phyloP scores from a whole-genome alignment of 2,113 vertebrate genomes.

The Rhea pennata region DNA sequence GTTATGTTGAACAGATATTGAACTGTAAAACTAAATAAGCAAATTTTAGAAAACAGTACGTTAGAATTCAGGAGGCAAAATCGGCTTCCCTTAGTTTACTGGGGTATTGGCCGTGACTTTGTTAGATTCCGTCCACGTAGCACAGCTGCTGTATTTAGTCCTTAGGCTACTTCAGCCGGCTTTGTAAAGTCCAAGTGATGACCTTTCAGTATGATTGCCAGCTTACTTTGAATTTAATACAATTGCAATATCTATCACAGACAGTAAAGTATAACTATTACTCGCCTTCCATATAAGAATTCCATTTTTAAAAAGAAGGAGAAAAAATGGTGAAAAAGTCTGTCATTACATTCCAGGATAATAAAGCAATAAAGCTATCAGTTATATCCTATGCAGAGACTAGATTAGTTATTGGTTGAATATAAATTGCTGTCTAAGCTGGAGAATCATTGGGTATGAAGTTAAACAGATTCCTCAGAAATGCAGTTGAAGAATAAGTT shows the following conservation, averaged over 20 bases:
- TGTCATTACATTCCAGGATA: background rate
- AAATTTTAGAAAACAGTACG: background rate
- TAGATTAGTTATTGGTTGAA: background rate
- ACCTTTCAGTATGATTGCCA: background rate
- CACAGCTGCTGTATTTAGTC: background rate
- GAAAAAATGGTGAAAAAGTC: background rate
- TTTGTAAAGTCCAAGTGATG: background rate
- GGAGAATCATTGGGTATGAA: background rate
- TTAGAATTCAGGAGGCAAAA: background rate
- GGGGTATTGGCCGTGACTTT: background rate
- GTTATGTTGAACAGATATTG: background rate
- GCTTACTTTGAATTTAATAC: background rate
- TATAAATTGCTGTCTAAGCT: conserved; percentile 11
- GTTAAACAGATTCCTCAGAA: background rate
- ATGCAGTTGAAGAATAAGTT: background rate
- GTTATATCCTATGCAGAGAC: background rate
- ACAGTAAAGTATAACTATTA: background rate
- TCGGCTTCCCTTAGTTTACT: background rate
- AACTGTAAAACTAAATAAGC: background rate
- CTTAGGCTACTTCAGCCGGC: background rate
- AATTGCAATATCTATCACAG: background rate
- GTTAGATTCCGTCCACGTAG: background rate
- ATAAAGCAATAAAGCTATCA: conserved; percentile 14
- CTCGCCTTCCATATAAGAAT: background rate
- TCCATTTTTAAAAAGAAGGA: background rate